A percentile compares a stretch with the other conserved stretches of the same genome.
Evolutionary conservation across 2,113 vertebrate genomes (phyloP).

Genomic region (Cryptomyrus ogoouensis): DNA sequence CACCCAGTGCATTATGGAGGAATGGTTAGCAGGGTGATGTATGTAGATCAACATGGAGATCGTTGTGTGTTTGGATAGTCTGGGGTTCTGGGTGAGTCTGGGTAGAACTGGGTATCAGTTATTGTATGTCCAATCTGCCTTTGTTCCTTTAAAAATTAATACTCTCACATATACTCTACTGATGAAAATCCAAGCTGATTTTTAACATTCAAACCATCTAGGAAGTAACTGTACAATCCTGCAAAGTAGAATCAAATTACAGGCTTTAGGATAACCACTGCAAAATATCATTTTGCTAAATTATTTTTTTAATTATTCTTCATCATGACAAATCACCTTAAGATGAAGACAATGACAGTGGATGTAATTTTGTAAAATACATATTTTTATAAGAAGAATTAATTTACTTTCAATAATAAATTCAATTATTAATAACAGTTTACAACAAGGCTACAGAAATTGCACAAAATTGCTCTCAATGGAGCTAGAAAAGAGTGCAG

Average conservation of each 20-base stretch:
- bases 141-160: background rate
- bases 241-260: background rate
- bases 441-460: background rate
- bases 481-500: conserved; percentile 44
- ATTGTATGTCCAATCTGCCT: background rate
- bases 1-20: conserved; percentile 40
- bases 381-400: background rate
- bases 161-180: background rate
- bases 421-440: background rate
- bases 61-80: conserved; percentile 45
- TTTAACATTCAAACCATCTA: background rate
- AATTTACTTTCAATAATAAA: background rate
- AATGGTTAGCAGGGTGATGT: conserved; percentile 53
- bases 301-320: background rate
- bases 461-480: background rate
- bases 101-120: background rate
- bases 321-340: background rate
- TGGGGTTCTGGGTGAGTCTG: background rate
- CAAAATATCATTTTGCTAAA: background rate
- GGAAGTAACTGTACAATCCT: background rate
- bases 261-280: background rate
- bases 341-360: background rate
- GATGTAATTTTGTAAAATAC: background rate
- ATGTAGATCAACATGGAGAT: background rate
- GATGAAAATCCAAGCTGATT: background rate